These are phyloP conservation scores for Pocillopora meandrina DNA, from an alignment of 92 coral and sea anemone species.

Conservation along the genomic window DNA sequence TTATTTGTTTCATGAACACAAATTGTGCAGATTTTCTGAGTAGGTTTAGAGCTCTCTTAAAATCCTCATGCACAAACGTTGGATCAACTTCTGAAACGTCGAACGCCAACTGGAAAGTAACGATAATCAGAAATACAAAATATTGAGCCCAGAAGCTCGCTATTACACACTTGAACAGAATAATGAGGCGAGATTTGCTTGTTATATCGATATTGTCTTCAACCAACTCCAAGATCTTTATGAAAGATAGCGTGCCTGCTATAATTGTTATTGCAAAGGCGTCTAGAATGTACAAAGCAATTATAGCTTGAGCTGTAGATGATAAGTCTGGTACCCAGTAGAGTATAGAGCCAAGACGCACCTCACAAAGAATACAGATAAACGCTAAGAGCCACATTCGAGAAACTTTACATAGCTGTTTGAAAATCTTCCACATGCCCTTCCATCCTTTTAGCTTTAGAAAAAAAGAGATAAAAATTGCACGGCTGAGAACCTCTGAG, in stretches of 20 bases:
- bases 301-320: neutral
- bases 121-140: slow-evolving; percentile 3
- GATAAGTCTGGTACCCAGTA: slow-evolving; percentile 5
- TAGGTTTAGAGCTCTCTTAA: slow-evolving; percentile 18
- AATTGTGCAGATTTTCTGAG: slow-evolving; percentile 17
- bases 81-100: slow-evolving; percentile 20
- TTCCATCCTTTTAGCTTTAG: neutral
- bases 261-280: slow-evolving; percentile 4
- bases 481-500: slow-evolving; percentile 6
- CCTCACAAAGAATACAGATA: slow-evolving; percentile 3
- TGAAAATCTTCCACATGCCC: neutral
- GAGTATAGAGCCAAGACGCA: neutral
- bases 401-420: neutral
- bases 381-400: slow-evolving; percentile 13
- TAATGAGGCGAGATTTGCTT: neutral
- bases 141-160: slow-evolving; percentile 19
- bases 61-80: slow-evolving; percentile 6
- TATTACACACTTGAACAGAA: slow-evolving; percentile 3
- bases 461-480: slow-evolving; percentile 1
- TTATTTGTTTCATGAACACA: slow-evolving; percentile 22
- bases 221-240: neutral
- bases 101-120: slow-evolving; percentile 10
- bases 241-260: neutral
- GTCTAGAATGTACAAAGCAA: slow-evolving; percentile 12
- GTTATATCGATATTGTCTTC: neutral